Base-by-base conservation (phyloP, 2,113 vertebrate species). In the Ciconia boyciana region DNA sequence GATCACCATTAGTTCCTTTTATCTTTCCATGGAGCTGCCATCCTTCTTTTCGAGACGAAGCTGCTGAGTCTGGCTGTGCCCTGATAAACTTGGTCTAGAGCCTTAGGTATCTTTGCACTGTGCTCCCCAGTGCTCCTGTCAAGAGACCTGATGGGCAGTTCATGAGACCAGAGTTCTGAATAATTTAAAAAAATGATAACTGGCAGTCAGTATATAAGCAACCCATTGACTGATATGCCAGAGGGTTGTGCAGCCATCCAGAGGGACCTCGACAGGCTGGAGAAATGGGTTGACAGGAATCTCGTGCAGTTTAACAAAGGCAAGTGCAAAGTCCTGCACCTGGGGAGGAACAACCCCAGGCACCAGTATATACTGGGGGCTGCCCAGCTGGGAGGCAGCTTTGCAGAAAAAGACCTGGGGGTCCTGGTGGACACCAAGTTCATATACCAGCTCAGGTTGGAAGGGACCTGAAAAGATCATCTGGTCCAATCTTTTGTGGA, bases 171-270 rank as follows among this genome's bases (percentile, higher is more conserved):
- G 29, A 16, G 20, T 82, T 85, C 17, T 61, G 75, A 66, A 39
- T 52, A 75, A 52, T 83, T 75, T 48, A 57, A 81, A 66, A 49
- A n/a, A 85, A 57, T 0, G 4, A 6, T 69, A 46, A 46, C 32
- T 83, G 36, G 16, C 25, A 48, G 49, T 82, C 36, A 51, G 16
- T 48, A 48, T 57, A 14, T 72, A 62, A 62, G 31, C 34, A 91
- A 2, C 11, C 8, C 17, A 1, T 54, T 64, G 32, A 26, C 41
- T 83, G 34, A 44, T 89, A 31, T 0, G 5, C 2, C 34, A 54
- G 52, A 58, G 26, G 6, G 15, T 51, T 89, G 41, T 74, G 46
- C 19, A 61, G 39, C 46, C 2, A 2, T 71, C 46, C 46, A 43
- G 79, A 69, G 61, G 46, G 66, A 21, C 17, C 13, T 74, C 7